A percentile compares a stretch with the other conserved stretches of the same genome.
These are phyloP conservation scores for Neoitamus cyanurus DNA, from an alignment of 2,888 invertebrate species.

Conservation along the genomic window DNA sequence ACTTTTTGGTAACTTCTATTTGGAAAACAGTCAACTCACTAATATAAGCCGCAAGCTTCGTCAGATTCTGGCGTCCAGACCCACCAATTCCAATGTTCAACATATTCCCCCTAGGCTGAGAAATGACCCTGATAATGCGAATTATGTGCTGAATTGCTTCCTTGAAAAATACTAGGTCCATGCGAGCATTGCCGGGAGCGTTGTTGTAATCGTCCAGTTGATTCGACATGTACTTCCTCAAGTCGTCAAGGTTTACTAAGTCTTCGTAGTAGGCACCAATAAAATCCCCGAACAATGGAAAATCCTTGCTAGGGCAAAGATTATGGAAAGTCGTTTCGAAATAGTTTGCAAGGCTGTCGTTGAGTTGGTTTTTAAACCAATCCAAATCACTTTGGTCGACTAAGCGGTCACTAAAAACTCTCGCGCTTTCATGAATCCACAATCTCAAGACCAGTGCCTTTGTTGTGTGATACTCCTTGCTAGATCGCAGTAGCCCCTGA, in stretches of 20 bases:
- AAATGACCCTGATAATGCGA: slow-evolving; percentile 83
- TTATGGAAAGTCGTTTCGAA: slow-evolving; percentile 85
- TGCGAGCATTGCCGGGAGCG: slow-evolving; percentile 79
- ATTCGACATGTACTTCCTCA: slow-evolving; percentile 69
- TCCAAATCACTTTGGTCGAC: slow-evolving; percentile 82
- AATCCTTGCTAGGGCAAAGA: slow-evolving; percentile 77
- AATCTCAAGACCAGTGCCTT: slow-evolving; percentile 77
- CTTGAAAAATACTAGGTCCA: slow-evolving; percentile 86
- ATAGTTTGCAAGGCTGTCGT: slow-evolving; percentile 79
- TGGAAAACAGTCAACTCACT: slow-evolving; percentile 82
- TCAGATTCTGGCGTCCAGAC: slow-evolving; percentile 84
- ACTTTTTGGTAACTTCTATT: slow-evolving; percentile 83
- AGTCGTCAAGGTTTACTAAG: slow-evolving; percentile 71
- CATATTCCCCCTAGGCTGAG: slow-evolving; percentile 86
- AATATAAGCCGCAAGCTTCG: slow-evolving; percentile 81
- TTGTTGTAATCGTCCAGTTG: slow-evolving; percentile 73
- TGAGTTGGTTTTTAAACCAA: slow-evolving; percentile 78
- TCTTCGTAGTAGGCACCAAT: slow-evolving; percentile 87
- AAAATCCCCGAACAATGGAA: slow-evolving; percentile 83
- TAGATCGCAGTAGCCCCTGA: slow-evolving; percentile 82
- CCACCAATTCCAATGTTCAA: slow-evolving; percentile 88
- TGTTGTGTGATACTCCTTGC: slow-evolving; percentile 81
- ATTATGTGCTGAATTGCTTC: slow-evolving; percentile 89
- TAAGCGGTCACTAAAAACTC: slow-evolving; percentile 86
- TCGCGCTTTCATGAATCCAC: slow-evolving; percentile 88